phyloP scores from a whole-genome alignment of 2,113 vertebrate genomes.

The Hiodon tergisus region DNA sequence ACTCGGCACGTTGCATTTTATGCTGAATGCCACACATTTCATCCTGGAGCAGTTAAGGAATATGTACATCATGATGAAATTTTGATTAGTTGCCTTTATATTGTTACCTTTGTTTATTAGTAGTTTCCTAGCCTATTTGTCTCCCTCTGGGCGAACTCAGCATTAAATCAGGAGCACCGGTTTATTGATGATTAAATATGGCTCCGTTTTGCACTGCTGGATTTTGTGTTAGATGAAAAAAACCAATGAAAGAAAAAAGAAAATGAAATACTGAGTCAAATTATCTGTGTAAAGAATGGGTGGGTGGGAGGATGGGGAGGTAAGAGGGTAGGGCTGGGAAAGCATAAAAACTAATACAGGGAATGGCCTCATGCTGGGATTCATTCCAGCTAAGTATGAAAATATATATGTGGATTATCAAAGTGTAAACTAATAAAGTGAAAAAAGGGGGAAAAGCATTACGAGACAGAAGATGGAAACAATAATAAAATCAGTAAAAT shows the following conservation, averaged over 20 bases:
- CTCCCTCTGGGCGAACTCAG: background rate
- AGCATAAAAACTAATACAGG: slow-evolving; percentile 46
- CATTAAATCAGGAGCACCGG: slow-evolving; percentile 16
- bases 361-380: slow-evolving; percentile 66
- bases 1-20: background rate
- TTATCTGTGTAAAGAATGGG: slow-evolving; percentile 56
- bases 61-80: slow-evolving; percentile 8
- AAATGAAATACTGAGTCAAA: slow-evolving; percentile 39
- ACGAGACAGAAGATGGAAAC: slow-evolving; percentile 41
- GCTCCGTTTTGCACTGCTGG: slow-evolving; percentile 24
- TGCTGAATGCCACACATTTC: slow-evolving; percentile 10
- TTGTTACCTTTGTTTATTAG: slow-evolving; percentile 16
- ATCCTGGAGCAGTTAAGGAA: background rate
- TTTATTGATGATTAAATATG: slow-evolving; percentile 36
- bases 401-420: slow-evolving; percentile 54
- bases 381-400: slow-evolving; percentile 66
- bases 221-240: slow-evolving; percentile 28
- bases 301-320: slow-evolving; percentile 31
- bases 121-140: slow-evolving; percentile 10
- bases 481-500: background rate
- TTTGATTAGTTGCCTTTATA: slow-evolving; percentile 11
- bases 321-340: slow-evolving; percentile 13
- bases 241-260: slow-evolving; percentile 25
- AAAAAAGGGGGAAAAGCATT: slow-evolving; percentile 21
- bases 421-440: slow-evolving; percentile 57